Conservation (phyloP, 1,140 invertebrate species). For the Anoplophora glabripennis region DNA sequence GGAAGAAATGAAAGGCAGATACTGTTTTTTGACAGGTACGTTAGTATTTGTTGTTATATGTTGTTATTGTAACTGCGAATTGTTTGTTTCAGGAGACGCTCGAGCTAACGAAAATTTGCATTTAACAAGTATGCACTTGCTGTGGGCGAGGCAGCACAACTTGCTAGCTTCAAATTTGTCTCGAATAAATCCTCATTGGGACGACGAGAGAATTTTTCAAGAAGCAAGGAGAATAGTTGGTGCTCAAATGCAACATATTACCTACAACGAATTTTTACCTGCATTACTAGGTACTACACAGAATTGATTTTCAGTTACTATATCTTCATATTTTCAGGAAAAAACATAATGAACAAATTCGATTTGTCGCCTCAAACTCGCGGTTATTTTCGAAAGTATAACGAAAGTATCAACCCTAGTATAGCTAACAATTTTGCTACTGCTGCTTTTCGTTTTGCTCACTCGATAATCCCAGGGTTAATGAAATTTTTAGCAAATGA, state of each 20-base stretch:
- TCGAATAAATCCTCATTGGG: slow-evolving; percentile 75
- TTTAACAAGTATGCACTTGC: slow-evolving; percentile 77
- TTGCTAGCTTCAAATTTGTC: slow-evolving; percentile 62
- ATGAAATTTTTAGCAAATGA: slow-evolving; percentile 63
- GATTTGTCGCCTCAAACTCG: slow-evolving; percentile 59
- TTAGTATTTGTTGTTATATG: not conserved
- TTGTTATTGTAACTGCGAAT: not conserved
- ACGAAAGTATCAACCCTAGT: slow-evolving; percentile 70
- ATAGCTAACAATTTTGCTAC: slow-evolving; percentile 90
- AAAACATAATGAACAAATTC: slow-evolving; percentile 55
- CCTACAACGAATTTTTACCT: slow-evolving; percentile 85
- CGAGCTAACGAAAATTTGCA: slow-evolving; percentile 79
- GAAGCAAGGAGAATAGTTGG: slow-evolving; percentile 77
- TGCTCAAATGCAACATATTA: slow-evolving; percentile 83
- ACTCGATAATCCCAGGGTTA: slow-evolving; percentile 74
- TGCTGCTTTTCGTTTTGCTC: slow-evolving; percentile 88
- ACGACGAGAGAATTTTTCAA: slow-evolving; percentile 76
- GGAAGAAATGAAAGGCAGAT: slow-evolving; percentile 65
- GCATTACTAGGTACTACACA: slow-evolving; percentile 66
- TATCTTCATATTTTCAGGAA: slow-evolving; percentile 47
- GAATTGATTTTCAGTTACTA: not conserved
- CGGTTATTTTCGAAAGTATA: slow-evolving; percentile 67
- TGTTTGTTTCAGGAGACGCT: slow-evolving; percentile 61
- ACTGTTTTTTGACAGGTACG: slow-evolving; percentile 71
- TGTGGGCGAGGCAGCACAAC: slow-evolving; percentile 85